Percentiles rank a stretch among this genome's conserved stretches.
These are phyloP conservation scores for Ctenochaetus hawaiiensis DNA, from an alignment of 2,797 vertebrate species.

Conservation along the genomic window DNA sequence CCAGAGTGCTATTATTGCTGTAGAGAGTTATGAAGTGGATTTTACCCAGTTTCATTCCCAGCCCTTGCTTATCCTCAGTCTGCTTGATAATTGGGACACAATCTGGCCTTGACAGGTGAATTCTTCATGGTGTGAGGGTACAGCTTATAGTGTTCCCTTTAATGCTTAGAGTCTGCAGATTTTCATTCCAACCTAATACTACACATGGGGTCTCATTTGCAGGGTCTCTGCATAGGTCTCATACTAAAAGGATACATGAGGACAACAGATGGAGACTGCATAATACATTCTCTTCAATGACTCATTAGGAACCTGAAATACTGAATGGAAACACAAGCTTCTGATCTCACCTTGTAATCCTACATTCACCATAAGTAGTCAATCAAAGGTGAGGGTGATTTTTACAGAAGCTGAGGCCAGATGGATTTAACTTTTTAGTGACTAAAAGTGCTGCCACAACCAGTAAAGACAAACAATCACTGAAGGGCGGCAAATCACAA, in stretches of 20 bases:
- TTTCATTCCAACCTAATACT: slow-evolving; percentile 37
- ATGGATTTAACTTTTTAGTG: background rate
- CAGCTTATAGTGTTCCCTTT: slow-evolving; percentile 7
- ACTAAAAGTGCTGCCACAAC: background rate
- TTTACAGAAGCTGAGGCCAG: slow-evolving; percentile 1
- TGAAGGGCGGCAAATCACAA: slow-evolving; percentile 10
- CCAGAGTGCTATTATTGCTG: slow-evolving; percentile 82
- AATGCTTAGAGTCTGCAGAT: slow-evolving; percentile 22
- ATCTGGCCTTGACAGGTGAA: slow-evolving; percentile 12
- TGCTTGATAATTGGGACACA: slow-evolving; percentile 46
- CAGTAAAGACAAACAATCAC: background rate
- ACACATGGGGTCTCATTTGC: slow-evolving; percentile 26
- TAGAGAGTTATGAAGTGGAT: slow-evolving; percentile 71
- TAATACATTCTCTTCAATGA: background rate
- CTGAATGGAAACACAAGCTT: slow-evolving; percentile 23
- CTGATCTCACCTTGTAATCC: background rate
- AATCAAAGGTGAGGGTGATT: background rate
- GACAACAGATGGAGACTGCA: slow-evolving; percentile 28
- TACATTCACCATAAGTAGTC: background rate
- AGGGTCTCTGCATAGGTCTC: slow-evolving; percentile 57
- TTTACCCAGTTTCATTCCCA: slow-evolving; percentile 59
- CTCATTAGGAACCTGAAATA: slow-evolving; percentile 10
- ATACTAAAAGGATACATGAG: slow-evolving; percentile 23
- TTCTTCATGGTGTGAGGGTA: background rate
- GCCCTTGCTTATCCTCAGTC: slow-evolving; percentile 60